phyloP scores from a whole-genome alignment of 2,113 vertebrate species.

The Tragelaphus imberbis region DNA sequence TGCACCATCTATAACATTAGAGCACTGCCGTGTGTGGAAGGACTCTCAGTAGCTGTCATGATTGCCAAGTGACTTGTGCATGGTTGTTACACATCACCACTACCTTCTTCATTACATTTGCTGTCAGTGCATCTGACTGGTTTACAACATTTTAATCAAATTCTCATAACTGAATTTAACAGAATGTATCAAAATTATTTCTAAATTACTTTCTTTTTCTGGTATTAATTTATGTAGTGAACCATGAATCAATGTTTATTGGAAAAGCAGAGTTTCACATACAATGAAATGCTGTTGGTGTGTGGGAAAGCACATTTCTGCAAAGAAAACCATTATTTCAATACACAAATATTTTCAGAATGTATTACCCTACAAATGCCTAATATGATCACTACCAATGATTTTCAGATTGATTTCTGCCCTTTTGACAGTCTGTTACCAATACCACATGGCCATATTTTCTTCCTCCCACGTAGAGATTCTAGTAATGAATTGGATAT shows the following conservation, averaged over 20 bases:
- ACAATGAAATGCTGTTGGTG: constrained; percentile 63
- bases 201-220: constrained; percentile 65
- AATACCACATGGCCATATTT: not conserved
- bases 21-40: not conserved
- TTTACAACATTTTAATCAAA: constrained; percentile 57
- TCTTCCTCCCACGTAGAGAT: not conserved
- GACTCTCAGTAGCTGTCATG: not conserved
- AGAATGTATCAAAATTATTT: constrained; percentile 71
- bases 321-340: constrained; percentile 70
- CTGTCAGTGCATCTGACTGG: constrained; percentile 42
- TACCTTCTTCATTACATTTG: constrained; percentile 54
- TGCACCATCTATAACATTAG: not conserved
- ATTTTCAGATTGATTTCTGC: constrained; percentile 42
- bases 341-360: constrained; percentile 69
- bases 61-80: not conserved
- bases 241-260: constrained; percentile 71
- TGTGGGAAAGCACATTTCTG: constrained; percentile 68
- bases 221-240: constrained; percentile 66
- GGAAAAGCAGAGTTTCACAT: constrained; percentile 55
- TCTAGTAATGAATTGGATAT: not conserved
- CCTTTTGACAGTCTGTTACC: not conserved
- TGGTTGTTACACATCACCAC: not conserved
- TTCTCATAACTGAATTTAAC: constrained; percentile 68
- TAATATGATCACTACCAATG: not conserved
- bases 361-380: constrained; percentile 31